phyloP scores from a whole-genome alignment of 2,113 vertebrate species.

The Percina caprodes region DNA sequence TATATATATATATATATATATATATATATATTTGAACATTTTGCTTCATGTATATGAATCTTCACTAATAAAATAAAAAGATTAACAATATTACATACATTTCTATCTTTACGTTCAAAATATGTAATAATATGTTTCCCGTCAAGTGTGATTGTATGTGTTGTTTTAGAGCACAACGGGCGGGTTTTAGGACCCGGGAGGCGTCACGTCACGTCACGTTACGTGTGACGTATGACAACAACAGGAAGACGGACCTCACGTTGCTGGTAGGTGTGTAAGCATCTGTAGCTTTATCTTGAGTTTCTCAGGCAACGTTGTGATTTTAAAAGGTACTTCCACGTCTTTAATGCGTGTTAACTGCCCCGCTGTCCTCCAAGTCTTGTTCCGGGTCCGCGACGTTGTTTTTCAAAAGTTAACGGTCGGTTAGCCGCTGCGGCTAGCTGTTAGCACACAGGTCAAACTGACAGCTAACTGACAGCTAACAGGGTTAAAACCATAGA shows the following conservation, averaged over 20 bases:
- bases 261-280: slow-evolving; percentile 62
- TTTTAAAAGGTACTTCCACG: background rate
- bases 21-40: no score
- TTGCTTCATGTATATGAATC: no score
- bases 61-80: no score
- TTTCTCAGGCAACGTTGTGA: background rate
- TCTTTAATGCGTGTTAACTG: background rate
- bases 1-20: no score
- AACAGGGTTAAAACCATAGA: background rate
- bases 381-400: background rate
- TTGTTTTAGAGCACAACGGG: background rate
- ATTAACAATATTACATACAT: no score
- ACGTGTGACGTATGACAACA: slow-evolving; percentile 6
- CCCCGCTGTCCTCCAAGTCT: background rate
- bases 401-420: background rate
- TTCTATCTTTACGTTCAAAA: no score
- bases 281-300: background rate
- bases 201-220: background rate
- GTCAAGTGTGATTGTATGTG: no score
- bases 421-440: slow-evolving; percentile 22
- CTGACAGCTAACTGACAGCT: background rate
- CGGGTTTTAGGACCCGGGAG: slow-evolving; percentile 42
- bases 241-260: slow-evolving; percentile 48
- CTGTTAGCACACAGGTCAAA: slow-evolving; percentile 7
- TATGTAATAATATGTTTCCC: no score